Evolutionary conservation across 2,888 invertebrate genomes (phyloP), one percentile per base, ranked within the genome.

Genomic region (Trachelus iudaicus): DNA sequence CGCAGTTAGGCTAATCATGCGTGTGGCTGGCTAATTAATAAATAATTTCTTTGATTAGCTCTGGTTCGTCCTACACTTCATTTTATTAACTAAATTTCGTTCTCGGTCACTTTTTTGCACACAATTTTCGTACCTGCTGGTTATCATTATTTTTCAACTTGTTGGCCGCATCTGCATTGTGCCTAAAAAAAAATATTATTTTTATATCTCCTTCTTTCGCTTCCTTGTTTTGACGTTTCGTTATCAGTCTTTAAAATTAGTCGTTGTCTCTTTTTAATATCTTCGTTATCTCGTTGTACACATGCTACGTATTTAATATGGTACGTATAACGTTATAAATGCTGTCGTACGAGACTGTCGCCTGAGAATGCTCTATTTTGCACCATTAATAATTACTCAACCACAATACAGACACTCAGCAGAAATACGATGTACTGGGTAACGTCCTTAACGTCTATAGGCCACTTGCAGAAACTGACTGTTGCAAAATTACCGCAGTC

Each of bases 281-380:
- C 23, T 56, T 56, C 23, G 0, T 56, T 56, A 56, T 56, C 23
- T 69, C 11, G 35, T 73, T 79, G 75, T 79, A 79, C 79, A 75
- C 79, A 73, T 76, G 75, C 79, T 81, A 78, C 78, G 78, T 81
- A 56, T 56, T 56, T 23, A 6, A 15, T 40, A 9, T 23, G 23
- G 23, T 1, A 56, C 23, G 56, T 23, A 6, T 56, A 56, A 56
- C 56, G 56, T 23, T 56, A 23, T 34, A 69, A 69, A 75, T 73
- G 77, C 69, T 34, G 81, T 82, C 79, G 79, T 82, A 80, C 77
- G 75, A 78, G 77, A 76, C 84, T 84, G 82, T 80, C 82, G 84
- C 86, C 86, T 87, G 87, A 85, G 84, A 86, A 87, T 87, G 85
- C 81, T 84, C 80, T 81, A 83, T 83, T 82, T 84, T 85, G 81